phyloP scores from a whole-genome alignment of 2,113 vertebrate genomes.

The Chaetodon auriga region DNA sequence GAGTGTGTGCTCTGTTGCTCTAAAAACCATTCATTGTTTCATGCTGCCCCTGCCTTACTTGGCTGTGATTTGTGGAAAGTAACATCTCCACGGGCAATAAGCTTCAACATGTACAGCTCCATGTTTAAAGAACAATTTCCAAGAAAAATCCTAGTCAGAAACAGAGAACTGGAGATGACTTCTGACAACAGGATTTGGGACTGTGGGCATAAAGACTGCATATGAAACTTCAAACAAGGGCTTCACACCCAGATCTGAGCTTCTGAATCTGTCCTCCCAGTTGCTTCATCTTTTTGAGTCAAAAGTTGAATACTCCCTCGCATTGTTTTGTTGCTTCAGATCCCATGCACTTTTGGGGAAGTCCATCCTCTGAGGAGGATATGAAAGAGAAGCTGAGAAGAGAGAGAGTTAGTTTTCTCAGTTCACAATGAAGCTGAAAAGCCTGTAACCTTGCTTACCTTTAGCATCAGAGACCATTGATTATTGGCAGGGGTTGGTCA shows the following conservation, averaged over 20 bases:
- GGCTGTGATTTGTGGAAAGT: conserved; percentile 75
- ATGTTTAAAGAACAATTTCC: conserved; percentile 54
- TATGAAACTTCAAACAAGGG: neutral
- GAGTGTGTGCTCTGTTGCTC: conserved; percentile 55
- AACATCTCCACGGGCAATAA: conserved; percentile 60
- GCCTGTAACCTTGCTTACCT: conserved; percentile 8
- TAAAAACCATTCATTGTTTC: conserved; percentile 65
- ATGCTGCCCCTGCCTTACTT: conserved; percentile 56
- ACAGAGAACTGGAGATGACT: conserved; percentile 28
- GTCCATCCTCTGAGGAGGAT: neutral
- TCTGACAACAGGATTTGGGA: conserved; percentile 41
- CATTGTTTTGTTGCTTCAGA: conserved; percentile 33
- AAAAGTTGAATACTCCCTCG: conserved; percentile 27
- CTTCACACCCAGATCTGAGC: conserved; percentile 30
- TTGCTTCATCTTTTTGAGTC: conserved; percentile 31
- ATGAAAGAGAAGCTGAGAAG: neutral
- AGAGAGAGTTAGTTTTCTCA: neutral
- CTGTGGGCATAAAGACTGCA: neutral
- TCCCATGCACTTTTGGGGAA: conserved; percentile 1
- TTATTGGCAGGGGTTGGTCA: neutral
- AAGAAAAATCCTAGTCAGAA: conserved; percentile 28
- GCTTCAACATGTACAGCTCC: conserved; percentile 40
- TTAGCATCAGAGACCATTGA: neutral
- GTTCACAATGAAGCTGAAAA: conserved; percentile 13
- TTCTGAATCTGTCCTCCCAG: conserved; percentile 24